phyloP scores from a whole-genome alignment of 2,888 invertebrate genomes.

The Cephus sareptanus region DNA sequence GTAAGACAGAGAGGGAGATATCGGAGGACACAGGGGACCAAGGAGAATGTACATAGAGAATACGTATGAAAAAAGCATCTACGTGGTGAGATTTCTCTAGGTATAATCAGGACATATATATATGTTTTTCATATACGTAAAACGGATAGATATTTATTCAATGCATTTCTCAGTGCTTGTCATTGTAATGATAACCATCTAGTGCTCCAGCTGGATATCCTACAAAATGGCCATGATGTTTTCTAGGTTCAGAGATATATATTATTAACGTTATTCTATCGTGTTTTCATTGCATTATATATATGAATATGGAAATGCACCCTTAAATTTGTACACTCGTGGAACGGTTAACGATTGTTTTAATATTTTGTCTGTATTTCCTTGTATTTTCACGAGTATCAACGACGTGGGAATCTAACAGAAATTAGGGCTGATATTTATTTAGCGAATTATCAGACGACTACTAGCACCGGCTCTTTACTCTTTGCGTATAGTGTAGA shows the following conservation, averaged over 20 bases:
- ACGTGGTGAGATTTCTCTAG: background rate
- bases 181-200: background rate
- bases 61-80: background rate
- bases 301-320: background rate
- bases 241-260: background rate
- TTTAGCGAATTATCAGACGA: background rate
- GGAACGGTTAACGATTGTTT: background rate
- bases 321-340: background rate
- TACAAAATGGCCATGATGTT: background rate
- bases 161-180: background rate
- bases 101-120: background rate
- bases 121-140: background rate
- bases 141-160: background rate
- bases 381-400: background rate
- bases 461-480: background rate
- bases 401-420: background rate
- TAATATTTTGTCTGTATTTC: background rate
- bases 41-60: background rate
- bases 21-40: background rate
- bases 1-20: background rate
- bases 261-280: background rate
- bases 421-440: background rate
- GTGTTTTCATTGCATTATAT: background rate
- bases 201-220: background rate
- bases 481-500: background rate